Base-by-base conservation (phyloP, 2,888 invertebrate species). In the Tinea trinotella region DNA sequence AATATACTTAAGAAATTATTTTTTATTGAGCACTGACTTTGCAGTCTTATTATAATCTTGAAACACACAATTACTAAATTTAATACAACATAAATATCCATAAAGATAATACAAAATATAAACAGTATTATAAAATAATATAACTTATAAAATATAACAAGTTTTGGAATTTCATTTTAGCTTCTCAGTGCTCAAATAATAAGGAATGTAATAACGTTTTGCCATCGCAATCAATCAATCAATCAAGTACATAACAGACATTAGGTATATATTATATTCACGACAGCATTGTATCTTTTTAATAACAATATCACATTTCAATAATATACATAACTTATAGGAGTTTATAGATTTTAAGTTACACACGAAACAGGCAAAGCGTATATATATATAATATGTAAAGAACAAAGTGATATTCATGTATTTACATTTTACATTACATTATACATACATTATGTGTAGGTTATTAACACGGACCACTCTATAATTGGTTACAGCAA, bases 301-400 rank as follows among this genome's bases (percentile, higher is more conserved):
- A 75, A 78, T 81, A 84, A 85, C 83, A 83, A 84, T 85, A 85
- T 85, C 85, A 85, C 85, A 85, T 85, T 85, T 85, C 71, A 83
- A 82, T 84, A 84, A 84, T 82, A 81, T 82, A 83, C 82, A 79
- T 74, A 79, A 80, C 73, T 76, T 68, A 71, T 74, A 74, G 73
- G 75, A 79, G 71, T 79, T 74, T 74, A 24, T 34, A 52, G 12
- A 50, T 4, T 55, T 48, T 72, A 76, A 73, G 78, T 75, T 75
- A 81, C 70, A 81, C 64, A 68, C 70, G 71, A 74, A 80, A 84
- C 78, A 81, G 79, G 78, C 80, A 74, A 84, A 84, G 82, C 82
- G 69, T 50, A 44, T 19, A 30, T 81, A 74, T 69, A 67, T 54
- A 80, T 50, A 34, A 34, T 35, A 46, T 81, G 79, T 66, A 76